phyloP scores from a whole-genome alignment of 2,113 vertebrate species.

The Talpa occidentalis region DNA sequence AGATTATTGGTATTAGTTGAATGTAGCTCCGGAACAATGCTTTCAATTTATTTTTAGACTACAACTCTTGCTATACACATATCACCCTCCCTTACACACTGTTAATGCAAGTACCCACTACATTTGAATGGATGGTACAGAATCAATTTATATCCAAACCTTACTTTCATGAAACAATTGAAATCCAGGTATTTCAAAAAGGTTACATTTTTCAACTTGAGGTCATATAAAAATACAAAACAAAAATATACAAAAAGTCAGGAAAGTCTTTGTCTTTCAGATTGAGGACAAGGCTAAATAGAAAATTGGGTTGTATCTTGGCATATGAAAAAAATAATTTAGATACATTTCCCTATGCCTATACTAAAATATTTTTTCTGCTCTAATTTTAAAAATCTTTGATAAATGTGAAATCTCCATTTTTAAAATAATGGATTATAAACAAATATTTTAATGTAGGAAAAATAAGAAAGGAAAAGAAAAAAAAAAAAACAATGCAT shows the following conservation, averaged over 20 bases:
- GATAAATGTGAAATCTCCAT: background rate
- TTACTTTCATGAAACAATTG: background rate
- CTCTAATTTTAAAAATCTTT: background rate
- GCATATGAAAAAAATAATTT: background rate
- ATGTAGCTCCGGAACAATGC: slow-evolving; percentile 65
- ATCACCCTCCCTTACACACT: background rate
- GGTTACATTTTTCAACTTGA: background rate
- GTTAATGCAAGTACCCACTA: background rate
- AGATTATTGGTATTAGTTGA: slow-evolving; percentile 68
- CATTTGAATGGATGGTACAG: background rate
- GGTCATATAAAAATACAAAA: background rate
- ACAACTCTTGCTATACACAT: slow-evolving; percentile 18
- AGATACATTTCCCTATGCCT: background rate
- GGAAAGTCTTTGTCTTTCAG: background rate
- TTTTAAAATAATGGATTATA: background rate
- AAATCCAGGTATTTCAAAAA: background rate
- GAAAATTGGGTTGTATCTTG: background rate
- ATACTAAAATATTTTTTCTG: background rate
- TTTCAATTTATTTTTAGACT: slow-evolving; percentile 73
- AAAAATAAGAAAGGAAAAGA: background rate
- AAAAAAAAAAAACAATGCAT: background rate
- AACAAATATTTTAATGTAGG: background rate
- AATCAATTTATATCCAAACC: slow-evolving; percentile 23
- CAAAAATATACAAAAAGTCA: background rate
- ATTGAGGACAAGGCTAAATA: background rate